Evolutionary conservation across 2,797 vertebrate genomes (phyloP), one percentile per base, ranked within the genome.

Genomic region (Schizopygopsis pylzovi): DNA sequence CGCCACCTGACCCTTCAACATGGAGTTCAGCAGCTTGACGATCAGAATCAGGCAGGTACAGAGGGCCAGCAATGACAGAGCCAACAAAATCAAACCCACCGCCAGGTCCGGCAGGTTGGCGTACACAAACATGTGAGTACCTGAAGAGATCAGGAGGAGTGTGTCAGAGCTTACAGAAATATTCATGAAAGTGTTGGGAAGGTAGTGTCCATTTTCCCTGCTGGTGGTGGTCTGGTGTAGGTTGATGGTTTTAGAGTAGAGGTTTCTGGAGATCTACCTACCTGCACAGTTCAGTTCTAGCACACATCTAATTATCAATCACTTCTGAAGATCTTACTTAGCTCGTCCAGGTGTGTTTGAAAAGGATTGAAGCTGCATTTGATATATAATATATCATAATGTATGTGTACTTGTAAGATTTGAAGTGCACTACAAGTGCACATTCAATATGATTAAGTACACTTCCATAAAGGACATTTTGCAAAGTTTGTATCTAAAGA

Each of bases 11-110:
- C 98, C 98, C 91, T 96, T 95, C 82, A 99, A 96, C 94, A 99
- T 96, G 18, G 98, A 98, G 94, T 97, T 98, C 90, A 99, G 95
- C 56, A 99, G 91, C 92, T 99, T 99, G 92, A 99, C 98, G 0
- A 99, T 99, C 89, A 97, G 91, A 90, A 99, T 94, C 91, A 99
- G 95, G 91, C 98, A 99, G 70, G 94, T 94, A 47, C 98, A 99
- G 68, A 99, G 95, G 84, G 95, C 75, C 5, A 98, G 28, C 90
- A 99, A 86, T 4, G 98, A 98, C 76, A 93, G 11, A 1, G 93
- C 93, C 81, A 99, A 93, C 5, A 99, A 94, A 54, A 99, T 98
- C 92, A 97, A 92, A 4, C 98, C 98, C 1, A 99, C 93, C 0
- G 92, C 96, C 43, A 97, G 88, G 92, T 99, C 98, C 0, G 96